These are phyloP conservation scores for Drosophila demipolita DNA, from an alignment of 2,888 invertebrate genomes.

Conservation along the genomic window DNA sequence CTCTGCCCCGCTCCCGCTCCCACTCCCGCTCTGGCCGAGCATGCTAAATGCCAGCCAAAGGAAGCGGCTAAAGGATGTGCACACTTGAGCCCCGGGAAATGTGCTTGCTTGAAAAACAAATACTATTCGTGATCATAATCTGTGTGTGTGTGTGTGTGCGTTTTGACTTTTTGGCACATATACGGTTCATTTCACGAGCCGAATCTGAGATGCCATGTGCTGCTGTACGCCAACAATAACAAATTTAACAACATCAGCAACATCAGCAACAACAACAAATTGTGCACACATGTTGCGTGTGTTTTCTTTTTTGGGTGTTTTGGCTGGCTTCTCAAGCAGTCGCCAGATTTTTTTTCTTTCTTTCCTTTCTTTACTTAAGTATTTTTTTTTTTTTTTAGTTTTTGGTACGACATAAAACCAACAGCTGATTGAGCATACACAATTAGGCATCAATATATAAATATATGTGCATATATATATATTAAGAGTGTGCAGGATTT, in stretches of 20 bases:
- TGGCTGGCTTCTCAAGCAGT: constrained; percentile 28
- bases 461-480: neutral
- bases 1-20: fast-evolving
- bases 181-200: constrained; percentile 59
- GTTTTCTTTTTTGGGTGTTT: constrained; percentile 37
- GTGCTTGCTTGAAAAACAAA: constrained; percentile 45
- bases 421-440: constrained; percentile 52
- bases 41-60: constrained; percentile 33
- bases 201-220: constrained; percentile 55
- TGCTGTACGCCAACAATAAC: constrained; percentile 38
- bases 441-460: constrained; percentile 16
- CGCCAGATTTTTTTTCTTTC: constrained; percentile 12
- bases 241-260: constrained; percentile 27
- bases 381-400: neutral
- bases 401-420: constrained; percentile 28
- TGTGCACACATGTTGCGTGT: constrained; percentile 63
- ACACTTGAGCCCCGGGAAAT: constrained; percentile 60
- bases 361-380: neutral
- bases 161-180: constrained; percentile 62
- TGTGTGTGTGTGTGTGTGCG: constrained; percentile 1
- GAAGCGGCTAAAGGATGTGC: constrained; percentile 66
- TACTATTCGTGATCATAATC: constrained; percentile 6
- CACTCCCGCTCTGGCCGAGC: neutral
- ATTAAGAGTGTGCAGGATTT: constrained; percentile 39
- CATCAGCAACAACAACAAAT: constrained; percentile 47